Base-by-base conservation (phyloP, 2,888 invertebrate species). In the Pachydiplax longipennis region DNA sequence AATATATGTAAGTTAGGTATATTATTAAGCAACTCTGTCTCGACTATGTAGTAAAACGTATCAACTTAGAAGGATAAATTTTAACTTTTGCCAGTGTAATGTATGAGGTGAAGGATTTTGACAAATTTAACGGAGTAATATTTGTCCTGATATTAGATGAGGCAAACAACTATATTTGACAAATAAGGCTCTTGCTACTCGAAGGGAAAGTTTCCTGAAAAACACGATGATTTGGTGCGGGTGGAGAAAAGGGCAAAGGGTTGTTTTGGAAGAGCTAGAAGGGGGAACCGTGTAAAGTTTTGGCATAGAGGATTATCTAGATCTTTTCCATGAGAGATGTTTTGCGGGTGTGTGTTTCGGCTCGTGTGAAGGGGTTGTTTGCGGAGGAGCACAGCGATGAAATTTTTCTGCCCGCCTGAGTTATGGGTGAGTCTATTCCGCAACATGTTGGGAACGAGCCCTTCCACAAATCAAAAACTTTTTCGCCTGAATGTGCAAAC, bases 311-410 rank as follows among this genome's bases (percentile, higher is more conserved):
- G 87, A 87, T 87, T 65, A 87, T 87, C 87, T 61, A 31, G 87
- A 61, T 48, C 87, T 87, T 48, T 87, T 87, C 87, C 61, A 18
- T 58, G 65, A 73, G 61, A 87, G 87, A 61, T 61, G 87, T 87
- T 87, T 87, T 61, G 87, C n/a, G 87, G 53, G 87, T 87, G 58
- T 87, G 87, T 61, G 87, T 65, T 58, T 83, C 44, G 22, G 83
- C 35, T 35, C 61, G 87, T 37, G 87, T 13, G 37, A 35, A 58
- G 37, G 83, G 61, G 87, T 87, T 87, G 87, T 87, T 87, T 87
- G 87, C 87, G 40, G 61, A 87, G 65, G 65, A 37, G 40, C 22
- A 58, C 73, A 2, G 73, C 61, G 87, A 87, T 61, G 61, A 87
- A 87, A 87, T 37, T 61, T 58, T 87, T 87, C 37, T n/a, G 58